phyloP scores from a whole-genome alignment of 2,888 invertebrate genomes.

The Cybosia mesomella region DNA sequence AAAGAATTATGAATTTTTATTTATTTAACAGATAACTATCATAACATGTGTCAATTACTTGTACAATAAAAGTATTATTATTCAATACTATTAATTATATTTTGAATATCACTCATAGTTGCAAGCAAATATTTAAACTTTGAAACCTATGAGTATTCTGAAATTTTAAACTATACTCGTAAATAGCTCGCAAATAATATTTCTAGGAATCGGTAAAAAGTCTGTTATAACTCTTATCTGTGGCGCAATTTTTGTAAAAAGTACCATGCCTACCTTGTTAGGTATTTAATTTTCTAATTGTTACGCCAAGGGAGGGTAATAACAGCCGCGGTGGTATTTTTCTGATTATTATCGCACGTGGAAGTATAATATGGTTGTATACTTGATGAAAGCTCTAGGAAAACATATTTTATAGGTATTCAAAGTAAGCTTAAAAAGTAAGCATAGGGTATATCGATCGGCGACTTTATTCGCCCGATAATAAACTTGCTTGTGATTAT shows the following conservation, averaged over 20 bases:
- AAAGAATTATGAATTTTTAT: too few species aligned
- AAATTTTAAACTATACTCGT: neutral
- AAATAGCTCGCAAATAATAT: conserved; percentile 25
- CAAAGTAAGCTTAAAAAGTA: conserved; percentile 37
- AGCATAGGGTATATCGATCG: conserved; percentile 36
- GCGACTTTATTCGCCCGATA: conserved; percentile 43
- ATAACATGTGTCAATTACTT: too few species aligned
- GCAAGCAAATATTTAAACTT: too few species aligned
- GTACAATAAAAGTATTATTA: too few species aligned
- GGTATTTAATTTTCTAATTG: conserved; percentile 63
- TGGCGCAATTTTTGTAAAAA: conserved; percentile 39
- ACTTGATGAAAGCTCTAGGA: conserved; percentile 50
- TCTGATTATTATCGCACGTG: conserved; percentile 59
- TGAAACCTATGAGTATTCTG: too few species aligned
- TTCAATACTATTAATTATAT: too few species aligned
- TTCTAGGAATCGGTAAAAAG: conserved; percentile 40
- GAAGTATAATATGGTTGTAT: conserved; percentile 44
- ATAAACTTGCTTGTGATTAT: conserved; percentile 32
- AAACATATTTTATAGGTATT: conserved; percentile 28
- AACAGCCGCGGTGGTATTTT: conserved; percentile 54
- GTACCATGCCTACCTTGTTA: conserved; percentile 42
- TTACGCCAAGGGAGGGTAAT: conserved; percentile 49
- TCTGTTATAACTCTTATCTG: conserved; percentile 40
- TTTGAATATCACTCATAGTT: too few species aligned
- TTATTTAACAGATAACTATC: too few species aligned